These are phyloP conservation scores for Labia minor DNA, from an alignment of 2,888 invertebrate species.

Conservation along the genomic window DNA sequence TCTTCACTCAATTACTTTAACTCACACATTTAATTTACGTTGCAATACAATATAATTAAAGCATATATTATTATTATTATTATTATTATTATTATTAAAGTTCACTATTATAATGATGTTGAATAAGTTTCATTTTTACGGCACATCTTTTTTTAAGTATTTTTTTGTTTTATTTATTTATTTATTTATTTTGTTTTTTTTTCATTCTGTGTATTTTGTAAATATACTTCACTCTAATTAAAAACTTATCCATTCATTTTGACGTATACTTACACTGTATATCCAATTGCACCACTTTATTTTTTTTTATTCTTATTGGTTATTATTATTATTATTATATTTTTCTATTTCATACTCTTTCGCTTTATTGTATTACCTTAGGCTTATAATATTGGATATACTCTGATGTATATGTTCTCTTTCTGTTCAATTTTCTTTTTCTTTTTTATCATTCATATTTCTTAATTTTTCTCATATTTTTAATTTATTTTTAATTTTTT, in stretches of 20 bases:
- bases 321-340: conserved; percentile 16
- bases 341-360: conserved; percentile 3
- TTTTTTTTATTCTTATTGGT: conserved; percentile 20
- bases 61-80: not conserved
- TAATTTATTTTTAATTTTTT: conserved; percentile 28
- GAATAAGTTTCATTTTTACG: conserved; percentile 52
- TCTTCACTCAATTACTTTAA: conserved; percentile 35
- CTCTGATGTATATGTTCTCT: conserved; percentile 27
- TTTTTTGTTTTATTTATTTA: too few species aligned
- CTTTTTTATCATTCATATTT: conserved; percentile 19
- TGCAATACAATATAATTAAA: conserved; percentile 28
- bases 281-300: conserved; percentile 26
- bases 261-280: conserved; percentile 27
- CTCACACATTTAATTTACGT: conserved; percentile 34
- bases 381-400: conserved; percentile 28
- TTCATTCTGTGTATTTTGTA: conserved; percentile 23
- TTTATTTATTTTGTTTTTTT: conserved; percentile 25
- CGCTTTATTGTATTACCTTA: conserved; percentile 4
- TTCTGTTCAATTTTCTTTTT: conserved; percentile 23
- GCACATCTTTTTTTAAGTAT: conserved; percentile 38
- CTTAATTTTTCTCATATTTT: conserved; percentile 14
- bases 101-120: conserved; percentile 26
- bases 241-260: conserved; percentile 19
- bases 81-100: not conserved
- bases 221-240: conserved; percentile 19